Base-by-base conservation (phyloP, 2,888 invertebrate genomes). In the Camptogramma bilineatum region DNA sequence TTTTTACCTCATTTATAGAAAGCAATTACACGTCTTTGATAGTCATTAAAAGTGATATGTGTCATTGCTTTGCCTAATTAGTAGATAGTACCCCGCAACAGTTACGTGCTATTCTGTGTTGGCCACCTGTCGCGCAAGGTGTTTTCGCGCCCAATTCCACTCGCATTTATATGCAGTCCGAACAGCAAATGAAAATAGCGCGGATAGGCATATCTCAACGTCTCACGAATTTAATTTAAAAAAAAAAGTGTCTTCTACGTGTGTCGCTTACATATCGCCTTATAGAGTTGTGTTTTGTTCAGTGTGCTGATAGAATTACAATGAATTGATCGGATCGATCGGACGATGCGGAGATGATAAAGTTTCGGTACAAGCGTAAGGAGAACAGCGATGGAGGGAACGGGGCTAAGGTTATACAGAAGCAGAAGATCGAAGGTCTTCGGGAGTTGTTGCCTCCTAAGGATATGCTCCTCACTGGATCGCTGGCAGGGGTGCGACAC, bases 331-430 rank as follows among this genome's bases (percentile, higher is more conserved):
- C 28, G 47, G 42, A 50, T 54, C 63, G 73, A 71, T 79, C 78
- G 77, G 73, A 78, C 80, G 74, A 90, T 89, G 90, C 76, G 86
- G 86, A 87, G 83, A 95, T 95, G 95, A 95, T 95, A 71, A 95
- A 95, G 88, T 95, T 95, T 89, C 94, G 95, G 69, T 95, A 95
- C 75, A 95, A 95, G 78, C 94, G 95, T 71, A 95, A 95, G 83
- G 95, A 95, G 81, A 78, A 83, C 66, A 87, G 72, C 79, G 87
- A 85, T 81, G 84, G 81, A 56, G 80, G 80, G 72, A 83, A 83
- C 47, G 84, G 79, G 9, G 87, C 54, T 9, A 52, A 87, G 39
- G 84, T 87, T 63, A 86, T 91, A 66, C 92, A 91, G 82, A 92
- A 92, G 81, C 90, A 89, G 83, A 93, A 91, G 82, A 91, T 91